Conservation (phyloP, 2,797 vertebrate genomes). For the Oceanodroma leucorhoa region DNA sequence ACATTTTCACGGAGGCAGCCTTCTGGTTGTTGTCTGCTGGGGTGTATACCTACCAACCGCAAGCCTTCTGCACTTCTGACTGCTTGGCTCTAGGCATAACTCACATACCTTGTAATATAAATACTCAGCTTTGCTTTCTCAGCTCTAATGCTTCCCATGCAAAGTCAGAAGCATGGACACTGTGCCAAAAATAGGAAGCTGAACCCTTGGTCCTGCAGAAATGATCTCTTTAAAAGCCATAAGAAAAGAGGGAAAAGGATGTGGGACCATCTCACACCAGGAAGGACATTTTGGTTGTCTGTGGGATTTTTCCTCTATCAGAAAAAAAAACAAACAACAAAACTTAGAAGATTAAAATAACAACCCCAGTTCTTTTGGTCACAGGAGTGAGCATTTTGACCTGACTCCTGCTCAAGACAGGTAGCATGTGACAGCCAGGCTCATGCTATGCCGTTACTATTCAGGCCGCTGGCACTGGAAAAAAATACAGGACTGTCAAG, state of each 20-base stretch:
- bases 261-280: not conserved
- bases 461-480: not conserved
- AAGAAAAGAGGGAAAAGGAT: not conserved
- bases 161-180: not conserved
- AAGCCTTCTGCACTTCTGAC: not conserved
- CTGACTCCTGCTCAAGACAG: not conserved
- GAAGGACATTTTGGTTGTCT: not conserved
- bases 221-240: not conserved
- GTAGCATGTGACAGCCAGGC: not conserved
- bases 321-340: not conserved
- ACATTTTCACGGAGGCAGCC: fast-evolving
- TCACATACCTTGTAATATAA: not conserved
- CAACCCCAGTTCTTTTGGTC: not conserved
- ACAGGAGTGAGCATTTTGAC: not conserved
- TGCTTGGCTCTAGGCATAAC: not conserved
- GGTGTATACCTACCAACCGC: not conserved
- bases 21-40: not conserved
- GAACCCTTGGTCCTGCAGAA: not conserved
- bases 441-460: not conserved
- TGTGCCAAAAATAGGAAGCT: constrained; percentile 12
- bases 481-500: not conserved
- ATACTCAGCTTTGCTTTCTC: constrained; percentile 16
- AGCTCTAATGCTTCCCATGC: not conserved
- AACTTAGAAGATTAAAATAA: not conserved
- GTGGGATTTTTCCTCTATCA: not conserved